Evolutionary conservation across 2,888 invertebrate species (phyloP), one percentile per base, ranked within the genome.

Genomic region (Prosopocoilus inquinatus): DNA sequence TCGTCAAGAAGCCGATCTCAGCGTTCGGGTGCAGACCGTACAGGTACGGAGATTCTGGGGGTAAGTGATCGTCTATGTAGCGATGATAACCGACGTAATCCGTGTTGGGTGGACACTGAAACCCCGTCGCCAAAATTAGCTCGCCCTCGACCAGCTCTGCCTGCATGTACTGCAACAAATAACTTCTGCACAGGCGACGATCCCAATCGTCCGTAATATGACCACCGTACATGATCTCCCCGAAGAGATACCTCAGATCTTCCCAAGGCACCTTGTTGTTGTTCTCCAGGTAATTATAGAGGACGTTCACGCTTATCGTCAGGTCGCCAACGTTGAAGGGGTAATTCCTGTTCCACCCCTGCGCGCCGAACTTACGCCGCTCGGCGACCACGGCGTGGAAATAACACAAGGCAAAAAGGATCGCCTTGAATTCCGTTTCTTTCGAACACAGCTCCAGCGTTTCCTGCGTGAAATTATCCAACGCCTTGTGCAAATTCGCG

Each of bases 171-270:
- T 93, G 94, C 63, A 90, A 82, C 44, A 96, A 79, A 77, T 91
- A 94, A 1, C 89, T 91, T 49, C 88, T 83, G 70, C 96, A 96
- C 2, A 96, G 82, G 36, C 91, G 81, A 45, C 96, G 80, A 75
- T 96, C 96, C 94, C 95, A 96, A 75, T 96, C 96, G 71, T 96
- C 96, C 0, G 96, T 96, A 67, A 96, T 96, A 72, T 96, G 96
- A 0, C 96, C 96, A 1, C 96, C 96, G 71, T 96, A 96, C 96
- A 96, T 96, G 66, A 96, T 96, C 79, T 96, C 96, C 0, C 96
- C 96, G 72, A 96, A 96, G 13, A 96, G 80, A 75, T 96, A 96
- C 1, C 96, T 84, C 65, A 96, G 78, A 78, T 96, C 96, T 75
- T 96, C 96, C 93, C 94, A 96, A 0, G 96, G 96, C 4, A 95